Percentiles rank a stretch among this genome's conserved stretches.
phyloP scores from a whole-genome alignment of 1,140 invertebrate genomes.

The Cyphomyrmex costatus region DNA sequence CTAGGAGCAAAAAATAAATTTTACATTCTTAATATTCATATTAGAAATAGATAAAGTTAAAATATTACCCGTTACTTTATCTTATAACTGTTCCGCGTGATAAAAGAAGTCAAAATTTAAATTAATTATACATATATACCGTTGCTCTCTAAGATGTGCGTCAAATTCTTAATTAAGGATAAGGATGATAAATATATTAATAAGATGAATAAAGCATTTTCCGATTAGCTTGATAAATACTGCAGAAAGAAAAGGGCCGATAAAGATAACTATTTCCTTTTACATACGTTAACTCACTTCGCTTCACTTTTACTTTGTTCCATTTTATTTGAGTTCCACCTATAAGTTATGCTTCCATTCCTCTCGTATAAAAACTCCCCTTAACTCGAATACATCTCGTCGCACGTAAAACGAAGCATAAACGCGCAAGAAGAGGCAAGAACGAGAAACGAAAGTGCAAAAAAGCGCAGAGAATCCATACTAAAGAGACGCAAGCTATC shows the following conservation, averaged over 20 bases:
- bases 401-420: neutral
- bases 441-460: neutral
- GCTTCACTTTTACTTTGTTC: neutral
- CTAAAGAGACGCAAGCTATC: neutral
- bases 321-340: neutral
- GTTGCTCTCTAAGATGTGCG: neutral
- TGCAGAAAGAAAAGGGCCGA: neutral
- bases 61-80: neutral
- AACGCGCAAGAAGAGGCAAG: neutral
- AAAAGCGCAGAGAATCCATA: neutral
- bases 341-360: neutral
- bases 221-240: neutral
- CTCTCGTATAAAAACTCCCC: neutral
- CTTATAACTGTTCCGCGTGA: neutral
- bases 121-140: neutral
- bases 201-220: neutral
- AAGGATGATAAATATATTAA: neutral
- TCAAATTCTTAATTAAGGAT: neutral
- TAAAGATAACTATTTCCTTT: neutral
- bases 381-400: neutral
- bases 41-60: neutral
- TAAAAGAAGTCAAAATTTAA: neutral
- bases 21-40: neutral
- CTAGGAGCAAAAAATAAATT: neutral
- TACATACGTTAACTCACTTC: neutral